These are phyloP conservation scores for Pteronotus mesoamericanus DNA, from an alignment of 2,797 vertebrate species.

Conservation along the genomic window DNA sequence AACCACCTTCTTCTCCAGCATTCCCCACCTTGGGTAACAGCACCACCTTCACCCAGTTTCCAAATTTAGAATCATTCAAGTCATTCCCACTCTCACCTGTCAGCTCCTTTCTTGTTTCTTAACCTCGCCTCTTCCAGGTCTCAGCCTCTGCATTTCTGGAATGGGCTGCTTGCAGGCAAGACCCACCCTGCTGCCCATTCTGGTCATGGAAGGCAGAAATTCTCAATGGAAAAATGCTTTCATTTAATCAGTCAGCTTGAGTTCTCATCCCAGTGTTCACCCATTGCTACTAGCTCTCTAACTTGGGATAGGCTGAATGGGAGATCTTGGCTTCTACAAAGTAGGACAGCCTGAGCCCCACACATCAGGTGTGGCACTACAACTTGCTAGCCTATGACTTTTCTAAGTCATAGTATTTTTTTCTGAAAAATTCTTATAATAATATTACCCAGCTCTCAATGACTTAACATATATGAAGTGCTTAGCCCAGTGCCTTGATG, in stretches of 20 bases:
- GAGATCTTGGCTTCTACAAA: background rate
- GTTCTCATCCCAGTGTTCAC: background rate
- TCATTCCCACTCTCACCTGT: background rate
- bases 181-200: background rate
- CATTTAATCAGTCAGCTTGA: background rate
- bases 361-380: background rate
- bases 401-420: background rate
- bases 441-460: background rate
- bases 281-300: background rate
- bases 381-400: background rate
- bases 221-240: background rate
- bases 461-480: constrained; percentile 10
- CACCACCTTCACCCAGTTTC: background rate
- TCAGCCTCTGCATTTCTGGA: background rate
- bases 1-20: background rate
- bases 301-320: background rate
- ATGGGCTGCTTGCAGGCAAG: background rate
- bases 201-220: background rate
- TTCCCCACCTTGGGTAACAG: background rate
- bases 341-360: background rate
- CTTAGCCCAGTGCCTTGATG: background rate
- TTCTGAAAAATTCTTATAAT: constrained; percentile 31
- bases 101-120: background rate
- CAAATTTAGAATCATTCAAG: background rate
- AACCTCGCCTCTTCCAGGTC: background rate